These are phyloP conservation scores for Eupleurogrammus muticus DNA, from an alignment of 2,797 vertebrate genomes.

Conservation along the genomic window DNA sequence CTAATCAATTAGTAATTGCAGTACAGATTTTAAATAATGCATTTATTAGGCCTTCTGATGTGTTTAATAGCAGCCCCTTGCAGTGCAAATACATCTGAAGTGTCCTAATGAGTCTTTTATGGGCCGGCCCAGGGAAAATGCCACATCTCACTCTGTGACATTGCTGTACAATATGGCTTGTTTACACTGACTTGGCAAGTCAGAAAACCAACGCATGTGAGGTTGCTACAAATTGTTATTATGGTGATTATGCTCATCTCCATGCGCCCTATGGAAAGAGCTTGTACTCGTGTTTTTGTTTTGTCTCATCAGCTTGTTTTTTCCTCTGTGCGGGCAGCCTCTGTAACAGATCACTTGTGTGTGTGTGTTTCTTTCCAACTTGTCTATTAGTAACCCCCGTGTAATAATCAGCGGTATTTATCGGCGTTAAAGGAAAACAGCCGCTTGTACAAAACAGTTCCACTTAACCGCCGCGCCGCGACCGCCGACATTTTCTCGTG, in stretches of 20 bases:
- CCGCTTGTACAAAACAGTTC: constrained; percentile 11
- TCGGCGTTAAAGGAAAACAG: constrained; percentile 35
- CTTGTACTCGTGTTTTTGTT: constrained; percentile 53
- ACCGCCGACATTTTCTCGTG: constrained; percentile 29
- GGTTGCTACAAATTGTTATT: constrained; percentile 74
- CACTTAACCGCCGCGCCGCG: constrained; percentile 8
- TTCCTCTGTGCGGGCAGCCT: constrained; percentile 23
- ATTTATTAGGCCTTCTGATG: constrained; percentile 86
- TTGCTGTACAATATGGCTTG: constrained; percentile 76
- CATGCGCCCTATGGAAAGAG: constrained; percentile 46
- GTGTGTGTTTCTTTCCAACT: constrained; percentile 35
- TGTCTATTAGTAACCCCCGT: constrained; percentile 47
- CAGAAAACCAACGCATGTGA: constrained; percentile 63
- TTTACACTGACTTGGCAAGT: constrained; percentile 75
- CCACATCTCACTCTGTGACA: constrained; percentile 78
- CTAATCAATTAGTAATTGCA: constrained; percentile 89
- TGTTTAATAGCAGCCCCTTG: constrained; percentile 84
- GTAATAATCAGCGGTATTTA: constrained; percentile 49
- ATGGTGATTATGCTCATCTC: constrained; percentile 61
- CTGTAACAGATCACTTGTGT: constrained; percentile 15
- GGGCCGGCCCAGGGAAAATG: constrained; percentile 77
- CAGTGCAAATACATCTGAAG: constrained; percentile 83
- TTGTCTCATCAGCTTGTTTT: constrained; percentile 62
- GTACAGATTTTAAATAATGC: constrained; percentile 87
- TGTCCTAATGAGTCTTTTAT: constrained; percentile 86